phyloP scores from a whole-genome alignment of 2,797 vertebrate genomes.

The Phylloscopus collybita region DNA sequence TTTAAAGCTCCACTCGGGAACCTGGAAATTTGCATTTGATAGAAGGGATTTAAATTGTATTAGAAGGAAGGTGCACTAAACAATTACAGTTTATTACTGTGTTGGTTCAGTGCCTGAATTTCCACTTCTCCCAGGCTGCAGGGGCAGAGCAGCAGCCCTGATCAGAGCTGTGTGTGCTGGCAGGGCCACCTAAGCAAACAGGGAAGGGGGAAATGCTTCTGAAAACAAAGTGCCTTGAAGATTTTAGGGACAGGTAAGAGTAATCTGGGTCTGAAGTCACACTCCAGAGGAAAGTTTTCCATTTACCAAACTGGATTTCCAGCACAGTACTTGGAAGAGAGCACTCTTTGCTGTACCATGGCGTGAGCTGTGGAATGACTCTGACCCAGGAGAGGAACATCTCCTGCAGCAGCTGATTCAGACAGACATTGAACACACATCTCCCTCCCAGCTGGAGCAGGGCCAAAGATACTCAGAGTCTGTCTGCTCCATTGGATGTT shows the following conservation, averaged over 20 bases:
- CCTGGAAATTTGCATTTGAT: conserved; percentile 67
- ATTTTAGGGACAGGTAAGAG: background rate
- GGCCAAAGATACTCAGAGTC: background rate
- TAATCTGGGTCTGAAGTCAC: background rate
- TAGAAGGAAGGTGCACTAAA: conserved; percentile 71
- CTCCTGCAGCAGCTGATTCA: conserved; percentile 43
- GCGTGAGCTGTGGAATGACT: background rate
- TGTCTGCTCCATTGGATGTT: background rate
- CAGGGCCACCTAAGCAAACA: conserved; percentile 21
- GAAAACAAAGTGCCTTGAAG: background rate
- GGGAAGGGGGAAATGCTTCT: background rate
- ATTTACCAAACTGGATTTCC: background rate
- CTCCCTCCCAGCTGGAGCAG: background rate
- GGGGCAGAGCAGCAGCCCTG: conserved; percentile 3
- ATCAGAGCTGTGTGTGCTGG: background rate
- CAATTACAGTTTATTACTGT: conserved; percentile 68
- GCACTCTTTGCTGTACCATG: background rate
- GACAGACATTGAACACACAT: background rate
- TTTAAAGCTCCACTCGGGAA: conserved; percentile 59
- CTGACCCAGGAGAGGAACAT: conserved; percentile 6
- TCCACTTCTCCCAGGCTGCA: conserved; percentile 48
- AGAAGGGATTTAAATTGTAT: conserved; percentile 69
- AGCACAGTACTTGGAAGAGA: background rate
- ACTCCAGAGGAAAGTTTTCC: conserved; percentile 1
- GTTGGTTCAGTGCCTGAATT: conserved; percentile 65